phyloP scores from a whole-genome alignment of 2,888 invertebrate species.

The Cryptophagus acutangulus region DNA sequence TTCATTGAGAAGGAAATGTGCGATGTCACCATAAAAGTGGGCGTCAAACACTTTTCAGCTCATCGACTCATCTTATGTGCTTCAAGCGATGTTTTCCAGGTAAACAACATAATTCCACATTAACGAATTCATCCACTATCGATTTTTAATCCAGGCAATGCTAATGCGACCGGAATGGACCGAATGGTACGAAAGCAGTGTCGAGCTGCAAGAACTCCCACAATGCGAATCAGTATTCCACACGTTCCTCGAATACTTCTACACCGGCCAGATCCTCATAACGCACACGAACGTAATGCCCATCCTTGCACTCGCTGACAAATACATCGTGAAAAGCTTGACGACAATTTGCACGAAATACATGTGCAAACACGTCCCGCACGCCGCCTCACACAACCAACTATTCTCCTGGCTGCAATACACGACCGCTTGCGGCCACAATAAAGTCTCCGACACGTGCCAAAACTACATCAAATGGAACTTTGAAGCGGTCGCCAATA shows the following conservation, averaged over 20 bases:
- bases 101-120: too few species aligned
- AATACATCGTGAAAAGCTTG: slow-evolving; percentile 91
- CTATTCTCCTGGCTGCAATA: slow-evolving; percentile 90
- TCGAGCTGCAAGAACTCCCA: slow-evolving; percentile 81
- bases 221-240: slow-evolving; percentile 82
- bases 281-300: slow-evolving; percentile 81
- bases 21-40: slow-evolving; percentile 81
- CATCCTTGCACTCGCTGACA: slow-evolving; percentile 84
- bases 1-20: slow-evolving; percentile 85
- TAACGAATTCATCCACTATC: too few species aligned
- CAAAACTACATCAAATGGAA: slow-evolving; percentile 89
- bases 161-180: slow-evolving; percentile 91
- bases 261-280: slow-evolving; percentile 85
- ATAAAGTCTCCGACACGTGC: slow-evolving; percentile 65
- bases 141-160: slow-evolving; percentile 84
- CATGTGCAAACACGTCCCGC: slow-evolving; percentile 82
- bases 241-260: slow-evolving; percentile 79
- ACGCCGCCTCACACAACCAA: slow-evolving; percentile 75
- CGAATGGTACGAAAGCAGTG: slow-evolving; percentile 79
- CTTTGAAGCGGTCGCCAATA: slow-evolving; percentile 74
- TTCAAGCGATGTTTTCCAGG: slow-evolving; percentile 93
- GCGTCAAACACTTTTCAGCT: slow-evolving; percentile 75
- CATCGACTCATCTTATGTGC: slow-evolving; percentile 90
- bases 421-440: slow-evolving; percentile 76
- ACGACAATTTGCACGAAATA: slow-evolving; percentile 77